A percentile compares a stretch with the other conserved stretches of the same genome.
phyloP scores from a whole-genome alignment of 2,888 invertebrate species.

The Lottia gigantea region DNA sequence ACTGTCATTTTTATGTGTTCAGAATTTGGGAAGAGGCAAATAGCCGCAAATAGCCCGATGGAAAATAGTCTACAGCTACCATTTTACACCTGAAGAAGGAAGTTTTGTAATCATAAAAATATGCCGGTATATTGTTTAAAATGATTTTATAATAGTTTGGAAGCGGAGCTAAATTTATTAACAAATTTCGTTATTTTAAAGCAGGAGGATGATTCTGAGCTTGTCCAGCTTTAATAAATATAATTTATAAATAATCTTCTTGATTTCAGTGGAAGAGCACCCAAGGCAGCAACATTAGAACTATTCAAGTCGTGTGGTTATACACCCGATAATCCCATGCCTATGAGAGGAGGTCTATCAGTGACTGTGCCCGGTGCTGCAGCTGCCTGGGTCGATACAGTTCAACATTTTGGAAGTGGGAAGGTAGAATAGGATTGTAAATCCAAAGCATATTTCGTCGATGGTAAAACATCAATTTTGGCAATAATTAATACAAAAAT shows the following conservation, averaged over 20 bases:
- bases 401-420: slow-evolving; percentile 60
- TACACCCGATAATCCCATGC: slow-evolving; percentile 27
- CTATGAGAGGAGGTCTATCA: slow-evolving; percentile 54
- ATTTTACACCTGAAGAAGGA: too few species aligned
- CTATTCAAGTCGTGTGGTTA: slow-evolving; percentile 46
- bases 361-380: slow-evolving; percentile 67
- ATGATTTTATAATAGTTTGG: too few species aligned
- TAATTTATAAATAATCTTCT: neutral
- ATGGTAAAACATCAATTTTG: neutral
- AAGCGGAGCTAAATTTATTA: too few species aligned
- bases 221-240: neutral
- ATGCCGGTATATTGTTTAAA: too few species aligned
- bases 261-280: slow-evolving; percentile 55
- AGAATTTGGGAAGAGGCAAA: too few species aligned
- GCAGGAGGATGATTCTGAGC: too few species aligned
- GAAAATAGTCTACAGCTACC: too few species aligned
- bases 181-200: too few species aligned
- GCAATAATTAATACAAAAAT: neutral
- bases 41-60: too few species aligned
- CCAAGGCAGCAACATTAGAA: slow-evolving; percentile 48
- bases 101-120: too few species aligned
- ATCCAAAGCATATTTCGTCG: too few species aligned
- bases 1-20: too few species aligned
- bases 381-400: slow-evolving; percentile 62
- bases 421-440: slow-evolving; percentile 45